Evolutionary conservation across 1,140 invertebrate genomes (phyloP).

Genomic region (Lepeophtheirus salmonis): DNA sequence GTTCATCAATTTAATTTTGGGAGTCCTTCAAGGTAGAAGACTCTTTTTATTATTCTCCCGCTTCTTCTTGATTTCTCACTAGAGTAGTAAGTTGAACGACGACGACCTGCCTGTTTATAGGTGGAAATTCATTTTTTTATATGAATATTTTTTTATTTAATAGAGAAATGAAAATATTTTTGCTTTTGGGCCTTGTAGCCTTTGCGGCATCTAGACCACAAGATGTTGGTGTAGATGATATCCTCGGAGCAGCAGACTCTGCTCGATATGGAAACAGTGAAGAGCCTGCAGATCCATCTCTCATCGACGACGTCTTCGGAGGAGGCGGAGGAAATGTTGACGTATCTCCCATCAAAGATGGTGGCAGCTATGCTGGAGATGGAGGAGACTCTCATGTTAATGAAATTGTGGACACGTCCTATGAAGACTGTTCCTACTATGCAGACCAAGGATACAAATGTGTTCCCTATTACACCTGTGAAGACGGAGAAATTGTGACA

Average conservation of each 20-base stretch:
- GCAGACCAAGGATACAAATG: constrained; percentile 22
- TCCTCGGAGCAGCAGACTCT: neutral
- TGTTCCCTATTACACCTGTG: constrained; percentile 45
- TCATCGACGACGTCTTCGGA: neutral
- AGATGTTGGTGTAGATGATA: neutral
- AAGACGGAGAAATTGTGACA: constrained; percentile 40
- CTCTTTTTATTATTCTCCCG: too few relatives aligned
- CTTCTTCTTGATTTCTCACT: too few relatives aligned
- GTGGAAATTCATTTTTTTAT: too few relatives aligned
- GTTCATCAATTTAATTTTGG: neutral
- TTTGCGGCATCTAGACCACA: neutral
- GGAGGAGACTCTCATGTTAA: neutral
- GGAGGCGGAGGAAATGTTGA: neutral
- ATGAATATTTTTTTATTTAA: too few relatives aligned
- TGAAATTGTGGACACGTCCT: constrained; percentile 3
- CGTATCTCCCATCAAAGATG: too few relatives aligned
- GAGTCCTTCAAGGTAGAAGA: neutral
- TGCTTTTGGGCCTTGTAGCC: neutral
- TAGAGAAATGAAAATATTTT: neutral
- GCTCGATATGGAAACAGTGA: neutral
- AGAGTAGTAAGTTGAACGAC: too few relatives aligned
- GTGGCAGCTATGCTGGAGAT: neutral
- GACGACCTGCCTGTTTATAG: too few relatives aligned
- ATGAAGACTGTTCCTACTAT: constrained; percentile 8
- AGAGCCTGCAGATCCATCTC: neutral